These are phyloP conservation scores for Acanthurus tractus DNA, from an alignment of 2,797 vertebrate species.

Conservation along the genomic window DNA sequence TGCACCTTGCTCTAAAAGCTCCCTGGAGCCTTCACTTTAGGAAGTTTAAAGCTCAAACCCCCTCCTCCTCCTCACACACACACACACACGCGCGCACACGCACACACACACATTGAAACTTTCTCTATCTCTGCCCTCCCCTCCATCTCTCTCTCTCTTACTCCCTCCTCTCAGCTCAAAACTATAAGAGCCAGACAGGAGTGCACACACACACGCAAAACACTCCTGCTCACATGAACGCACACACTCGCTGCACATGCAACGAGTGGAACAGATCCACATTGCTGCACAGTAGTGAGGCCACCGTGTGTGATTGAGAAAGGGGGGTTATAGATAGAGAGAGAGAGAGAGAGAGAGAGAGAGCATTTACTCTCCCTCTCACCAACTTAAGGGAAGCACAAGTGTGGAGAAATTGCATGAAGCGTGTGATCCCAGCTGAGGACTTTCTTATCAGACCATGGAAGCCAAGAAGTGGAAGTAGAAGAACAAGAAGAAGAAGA, in stretches of 20 bases:
- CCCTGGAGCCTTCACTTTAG: slow-evolving; percentile 68
- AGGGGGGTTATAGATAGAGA: slow-evolving; percentile 9
- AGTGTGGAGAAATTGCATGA: slow-evolving; percentile 66
- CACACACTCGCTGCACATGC: slow-evolving; percentile 67
- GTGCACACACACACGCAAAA: slow-evolving; percentile 54
- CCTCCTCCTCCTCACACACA: slow-evolving; percentile 48
- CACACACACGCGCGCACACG: slow-evolving; percentile 26
- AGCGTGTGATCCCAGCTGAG: slow-evolving; percentile 50
- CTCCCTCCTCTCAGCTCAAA: slow-evolving; percentile 66
- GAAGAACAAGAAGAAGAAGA: slow-evolving; percentile 33
- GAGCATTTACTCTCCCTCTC: slow-evolving; percentile 39
- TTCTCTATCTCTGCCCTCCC: slow-evolving; percentile 62
- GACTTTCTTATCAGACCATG: slow-evolving; percentile 69
- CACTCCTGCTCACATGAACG: slow-evolving; percentile 54
- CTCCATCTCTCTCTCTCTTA: slow-evolving; percentile 20
- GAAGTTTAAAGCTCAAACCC: slow-evolving; percentile 68
- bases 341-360: slow-evolving; percentile 39
- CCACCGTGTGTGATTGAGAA: slow-evolving; percentile 61
- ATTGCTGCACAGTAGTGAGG: slow-evolving; percentile 65
- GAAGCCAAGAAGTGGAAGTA: slow-evolving; percentile 63
- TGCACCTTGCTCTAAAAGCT: slow-evolving; percentile 82
- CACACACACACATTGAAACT: slow-evolving; percentile 36
- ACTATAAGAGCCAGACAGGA: slow-evolving; percentile 71
- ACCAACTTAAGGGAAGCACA: slow-evolving; percentile 56
- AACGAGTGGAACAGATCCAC: slow-evolving; percentile 68